These are phyloP conservation scores for Ctenoplectra terminalis DNA, from an alignment of 1,140 invertebrate genomes.

Conservation along the genomic window DNA sequence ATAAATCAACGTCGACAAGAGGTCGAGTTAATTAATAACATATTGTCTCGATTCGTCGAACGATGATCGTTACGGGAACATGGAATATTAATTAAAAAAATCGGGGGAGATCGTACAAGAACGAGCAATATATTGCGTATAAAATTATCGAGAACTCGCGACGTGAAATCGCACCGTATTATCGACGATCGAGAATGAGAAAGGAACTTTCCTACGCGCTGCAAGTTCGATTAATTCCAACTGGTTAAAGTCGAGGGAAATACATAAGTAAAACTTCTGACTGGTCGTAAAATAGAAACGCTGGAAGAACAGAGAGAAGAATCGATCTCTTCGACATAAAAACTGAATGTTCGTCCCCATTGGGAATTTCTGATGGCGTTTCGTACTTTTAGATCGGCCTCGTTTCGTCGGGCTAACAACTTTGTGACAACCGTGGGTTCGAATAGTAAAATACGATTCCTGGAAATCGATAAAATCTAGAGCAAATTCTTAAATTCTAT, in stretches of 20 bases:
- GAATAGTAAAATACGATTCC: too few species aligned
- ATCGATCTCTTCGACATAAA: neutral
- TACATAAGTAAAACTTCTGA: neutral
- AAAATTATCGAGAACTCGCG: neutral
- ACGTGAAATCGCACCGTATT: neutral
- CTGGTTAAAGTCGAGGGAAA: neutral
- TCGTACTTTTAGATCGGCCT: too few species aligned
- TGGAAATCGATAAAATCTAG: too few species aligned
- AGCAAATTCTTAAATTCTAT: too few species aligned
- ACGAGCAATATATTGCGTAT: too few species aligned
- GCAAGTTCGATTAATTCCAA: neutral
- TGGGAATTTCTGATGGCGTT: neutral
- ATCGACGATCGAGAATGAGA: neutral
- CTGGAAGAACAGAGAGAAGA: neutral
- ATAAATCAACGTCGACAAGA: conserved; percentile 42
- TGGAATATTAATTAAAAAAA: conserved; percentile 24
- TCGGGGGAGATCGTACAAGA: neutral
- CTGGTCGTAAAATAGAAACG: neutral
- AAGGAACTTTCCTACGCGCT: neutral
- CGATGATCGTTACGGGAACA: conserved; percentile 2
- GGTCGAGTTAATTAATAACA: conserved; percentile 50
- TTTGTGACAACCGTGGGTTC: too few species aligned
- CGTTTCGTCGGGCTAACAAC: too few species aligned
- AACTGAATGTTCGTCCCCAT: neutral
- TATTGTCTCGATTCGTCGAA: conserved; percentile 31